Percentiles rank a stretch among this genome's conserved stretches.
These are phyloP conservation scores for Cyaniris semiargus DNA, from an alignment of 2,888 invertebrate genomes.

Conservation along the genomic window DNA sequence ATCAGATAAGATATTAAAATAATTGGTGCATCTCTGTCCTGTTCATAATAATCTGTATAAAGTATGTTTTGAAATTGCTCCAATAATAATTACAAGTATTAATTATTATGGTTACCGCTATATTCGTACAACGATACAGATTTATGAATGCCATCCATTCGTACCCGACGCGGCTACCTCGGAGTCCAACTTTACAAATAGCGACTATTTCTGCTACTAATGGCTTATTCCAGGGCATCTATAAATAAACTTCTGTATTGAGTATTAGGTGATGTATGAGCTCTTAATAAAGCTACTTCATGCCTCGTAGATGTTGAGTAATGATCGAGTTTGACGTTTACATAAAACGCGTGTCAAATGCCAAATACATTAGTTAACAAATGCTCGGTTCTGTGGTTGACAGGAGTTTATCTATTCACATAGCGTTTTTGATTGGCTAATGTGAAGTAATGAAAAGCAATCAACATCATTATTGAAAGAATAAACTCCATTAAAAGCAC, in stretches of 20 bases:
- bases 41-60: not conserved
- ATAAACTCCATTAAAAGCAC: not conserved
- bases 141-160: conserved; percentile 20
- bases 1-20: too few relatives aligned
- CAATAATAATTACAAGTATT: not conserved
- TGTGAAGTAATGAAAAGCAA: not conserved
- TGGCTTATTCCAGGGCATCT: conserved; percentile 8
- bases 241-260: conserved; percentile 8
- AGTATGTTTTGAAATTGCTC: not conserved
- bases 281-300: conserved; percentile 4
- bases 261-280: conserved; percentile 23
- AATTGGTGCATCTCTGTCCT: not conserved
- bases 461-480: not conserved
- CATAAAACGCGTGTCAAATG: not conserved
- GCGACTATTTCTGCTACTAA: conserved; percentile 18
- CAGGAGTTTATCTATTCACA: not conserved
- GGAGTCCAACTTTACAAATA: conserved; percentile 11
- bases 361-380: not conserved
- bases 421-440: not conserved
- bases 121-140: not conserved
- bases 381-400: not conserved
- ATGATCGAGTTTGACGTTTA: too few relatives aligned
- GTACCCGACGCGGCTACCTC: conserved; percentile 12
- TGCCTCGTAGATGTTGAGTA: not conserved
- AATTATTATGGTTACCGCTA: conserved; percentile 4